A percentile compares a stretch with the other conserved stretches of the same genome.
Conservation (phyloP, 1,140 invertebrate species). For the Temnothorax nylanderi region DNA sequence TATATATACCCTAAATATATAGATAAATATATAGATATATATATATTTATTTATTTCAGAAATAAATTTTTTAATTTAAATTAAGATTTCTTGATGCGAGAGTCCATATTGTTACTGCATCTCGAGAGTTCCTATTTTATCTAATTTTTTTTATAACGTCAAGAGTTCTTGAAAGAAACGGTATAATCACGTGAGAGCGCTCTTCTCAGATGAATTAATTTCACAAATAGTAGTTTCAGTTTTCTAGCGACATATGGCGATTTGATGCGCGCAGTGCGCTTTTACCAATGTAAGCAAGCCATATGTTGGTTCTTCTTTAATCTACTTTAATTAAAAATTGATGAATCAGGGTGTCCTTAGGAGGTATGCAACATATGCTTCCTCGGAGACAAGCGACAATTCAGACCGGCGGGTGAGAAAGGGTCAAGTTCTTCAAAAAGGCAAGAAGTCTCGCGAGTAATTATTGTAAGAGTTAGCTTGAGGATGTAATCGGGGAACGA, state of each 20-base stretch:
- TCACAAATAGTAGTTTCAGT: background rate
- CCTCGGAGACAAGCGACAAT: background rate
- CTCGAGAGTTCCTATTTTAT: background rate
- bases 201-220: background rate
- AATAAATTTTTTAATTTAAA: background rate
- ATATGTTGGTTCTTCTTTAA: conserved; percentile 64
- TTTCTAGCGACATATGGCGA: conserved; percentile 66
- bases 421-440: background rate
- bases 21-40: no score
- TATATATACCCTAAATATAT: no score
- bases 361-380: background rate
- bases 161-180: background rate
- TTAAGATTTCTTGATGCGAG: background rate
- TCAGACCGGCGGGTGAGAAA: background rate
- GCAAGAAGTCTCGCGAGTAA: background rate
- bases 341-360: background rate
- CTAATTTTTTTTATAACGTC: background rate
- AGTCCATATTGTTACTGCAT: background rate
- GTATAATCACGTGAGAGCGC: background rate
- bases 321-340: background rate
- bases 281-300: conserved; percentile 62
- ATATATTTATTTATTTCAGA: background rate
- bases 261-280: conserved; percentile 15
- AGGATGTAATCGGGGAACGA: background rate
- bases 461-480: background rate